phyloP scores from a whole-genome alignment of 2,113 vertebrate species.

The Podarcis muralis region DNA sequence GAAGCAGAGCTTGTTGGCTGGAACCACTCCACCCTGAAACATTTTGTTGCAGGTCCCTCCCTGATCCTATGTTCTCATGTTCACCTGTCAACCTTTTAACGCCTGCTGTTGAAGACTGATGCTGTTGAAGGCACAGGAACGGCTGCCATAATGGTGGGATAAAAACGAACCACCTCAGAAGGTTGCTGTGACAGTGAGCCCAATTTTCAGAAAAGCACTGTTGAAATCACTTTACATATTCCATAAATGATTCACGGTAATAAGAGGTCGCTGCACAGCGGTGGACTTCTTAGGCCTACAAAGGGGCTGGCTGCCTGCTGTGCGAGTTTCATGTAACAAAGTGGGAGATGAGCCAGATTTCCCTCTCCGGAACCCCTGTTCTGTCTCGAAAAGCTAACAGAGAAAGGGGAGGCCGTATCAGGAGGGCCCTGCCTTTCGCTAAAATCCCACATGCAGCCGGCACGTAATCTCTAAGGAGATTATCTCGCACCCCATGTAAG shows the following conservation, averaged over 20 bases:
- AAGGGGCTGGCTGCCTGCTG: background rate
- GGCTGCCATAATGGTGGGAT: background rate
- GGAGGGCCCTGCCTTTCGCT: background rate
- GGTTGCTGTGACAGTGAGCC: background rate
- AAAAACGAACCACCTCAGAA: background rate
- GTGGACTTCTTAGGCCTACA: background rate
- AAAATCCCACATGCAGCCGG: background rate
- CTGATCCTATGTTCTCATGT: too few species aligned
- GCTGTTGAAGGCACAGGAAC: background rate
- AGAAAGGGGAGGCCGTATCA: background rate
- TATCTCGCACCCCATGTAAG: slow-evolving; percentile 11
- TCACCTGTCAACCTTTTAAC: background rate
- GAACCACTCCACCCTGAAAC: background rate
- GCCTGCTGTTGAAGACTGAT: background rate
- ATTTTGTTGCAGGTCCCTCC: background rate
- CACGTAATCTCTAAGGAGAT: slow-evolving; percentile 20
- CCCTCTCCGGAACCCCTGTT: background rate
- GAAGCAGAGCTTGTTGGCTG: background rate
- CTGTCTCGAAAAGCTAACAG: background rate
- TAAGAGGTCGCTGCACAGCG: background rate
- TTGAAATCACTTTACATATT: background rate
- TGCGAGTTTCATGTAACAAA: slow-evolving; percentile 11
- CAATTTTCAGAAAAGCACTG: background rate
- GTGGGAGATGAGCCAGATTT: slow-evolving; percentile 11
- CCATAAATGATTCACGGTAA: background rate